Evolutionary conservation across 2,888 invertebrate species (phyloP).

Genomic region (Coelogynopora nodosa): DNA sequence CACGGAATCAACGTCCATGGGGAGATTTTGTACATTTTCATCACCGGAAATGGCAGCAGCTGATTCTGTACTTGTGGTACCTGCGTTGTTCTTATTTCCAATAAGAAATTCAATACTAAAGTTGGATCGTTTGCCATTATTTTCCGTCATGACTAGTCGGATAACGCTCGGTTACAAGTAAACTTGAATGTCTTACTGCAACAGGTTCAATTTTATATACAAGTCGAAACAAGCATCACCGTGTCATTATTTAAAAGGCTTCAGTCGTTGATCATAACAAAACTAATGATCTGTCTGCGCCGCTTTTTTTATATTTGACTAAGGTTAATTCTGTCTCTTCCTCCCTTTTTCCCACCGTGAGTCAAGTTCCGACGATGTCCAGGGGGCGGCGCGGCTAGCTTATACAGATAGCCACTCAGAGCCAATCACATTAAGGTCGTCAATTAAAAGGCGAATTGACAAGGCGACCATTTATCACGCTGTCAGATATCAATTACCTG

Average conservation of each 20-base stretch:
- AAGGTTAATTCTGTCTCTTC: too few relatives aligned
- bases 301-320: background rate
- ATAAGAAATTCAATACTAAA: background rate
- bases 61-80: background rate
- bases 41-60: background rate
- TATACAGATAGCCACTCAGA: too few relatives aligned
- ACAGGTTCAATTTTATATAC: too few relatives aligned
- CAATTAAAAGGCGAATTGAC: background rate
- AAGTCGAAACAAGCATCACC: too few relatives aligned
- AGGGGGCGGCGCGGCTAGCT: background rate
- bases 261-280: too few relatives aligned
- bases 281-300: too few relatives aligned
- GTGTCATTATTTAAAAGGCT: too few relatives aligned
- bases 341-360: background rate
- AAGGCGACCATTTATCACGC: background rate
- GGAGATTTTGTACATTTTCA: background rate
- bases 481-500: constrained; percentile 22
- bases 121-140: background rate
- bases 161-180: too few relatives aligned
- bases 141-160: too few relatives aligned
- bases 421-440: background rate
- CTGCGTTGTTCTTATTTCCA: background rate
- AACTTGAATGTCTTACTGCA: too few relatives aligned
- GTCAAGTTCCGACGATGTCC: background rate
- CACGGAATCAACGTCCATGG: background rate